Conservation (phyloP, 2,113 vertebrate species). For the Neofelis nebulosa region DNA sequence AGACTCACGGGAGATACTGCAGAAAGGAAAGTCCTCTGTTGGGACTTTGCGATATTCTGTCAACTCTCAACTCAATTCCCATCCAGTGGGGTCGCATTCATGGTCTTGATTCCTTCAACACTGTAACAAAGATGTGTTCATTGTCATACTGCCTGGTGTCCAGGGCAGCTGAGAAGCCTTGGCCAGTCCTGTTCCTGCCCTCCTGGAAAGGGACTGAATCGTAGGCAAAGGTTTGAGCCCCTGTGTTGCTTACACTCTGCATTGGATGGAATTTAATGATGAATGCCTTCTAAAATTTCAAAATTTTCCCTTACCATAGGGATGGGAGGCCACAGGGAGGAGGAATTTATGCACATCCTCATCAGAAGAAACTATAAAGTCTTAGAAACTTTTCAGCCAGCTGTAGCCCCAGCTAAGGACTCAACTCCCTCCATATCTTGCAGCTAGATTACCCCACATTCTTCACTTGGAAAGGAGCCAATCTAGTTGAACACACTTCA, state of each 20-base stretch:
- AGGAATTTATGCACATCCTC: too few species aligned
- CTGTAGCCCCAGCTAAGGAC: too few species aligned
- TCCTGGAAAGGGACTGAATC: not conserved
- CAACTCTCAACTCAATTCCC: not conserved
- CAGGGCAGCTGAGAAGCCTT: not conserved
- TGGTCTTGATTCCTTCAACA: not conserved
- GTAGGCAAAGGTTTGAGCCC: not conserved
- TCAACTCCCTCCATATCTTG: not conserved
- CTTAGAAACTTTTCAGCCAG: too few species aligned
- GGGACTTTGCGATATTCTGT: rapidly evolving
- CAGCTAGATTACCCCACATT: not conserved
- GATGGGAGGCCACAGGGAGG: too few species aligned
- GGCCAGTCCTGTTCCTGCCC: not conserved
- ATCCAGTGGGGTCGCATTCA: not conserved
- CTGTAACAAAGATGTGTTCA: too few species aligned
- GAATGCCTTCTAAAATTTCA: not conserved
- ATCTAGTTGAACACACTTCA: not conserved
- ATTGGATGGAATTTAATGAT: not conserved
- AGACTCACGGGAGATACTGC: not conserved
- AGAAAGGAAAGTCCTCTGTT: rapidly evolving
- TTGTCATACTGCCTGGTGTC: not conserved
- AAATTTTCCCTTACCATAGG: too few species aligned
- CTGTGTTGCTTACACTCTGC: not conserved
- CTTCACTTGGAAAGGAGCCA: not conserved
- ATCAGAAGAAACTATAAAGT: too few species aligned